phyloP scores from a whole-genome alignment of 1,140 invertebrate genomes.

The Nymphalis io region DNA sequence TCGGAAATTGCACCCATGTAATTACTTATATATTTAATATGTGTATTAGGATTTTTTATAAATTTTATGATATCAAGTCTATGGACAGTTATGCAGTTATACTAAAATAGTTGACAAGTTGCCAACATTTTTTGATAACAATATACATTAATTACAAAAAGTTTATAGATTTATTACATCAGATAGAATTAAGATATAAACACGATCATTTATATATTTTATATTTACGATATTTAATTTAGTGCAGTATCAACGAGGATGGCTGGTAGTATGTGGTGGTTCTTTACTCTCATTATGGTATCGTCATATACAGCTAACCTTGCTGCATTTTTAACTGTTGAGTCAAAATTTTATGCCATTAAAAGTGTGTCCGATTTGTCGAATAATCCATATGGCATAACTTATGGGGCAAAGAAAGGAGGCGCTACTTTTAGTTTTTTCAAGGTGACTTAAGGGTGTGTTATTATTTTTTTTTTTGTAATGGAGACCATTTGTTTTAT shows the following conservation, averaged over 20 bases:
- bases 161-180: too few species aligned
- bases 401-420: conserved; percentile 91
- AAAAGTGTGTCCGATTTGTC: conserved; percentile 92
- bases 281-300: conserved; percentile 97
- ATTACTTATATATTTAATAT: conserved; percentile 31
- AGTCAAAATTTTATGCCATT: conserved; percentile 91
- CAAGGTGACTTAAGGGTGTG: conserved; percentile 81
- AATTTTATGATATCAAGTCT: too few species aligned
- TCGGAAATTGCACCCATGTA: conserved; percentile 91
- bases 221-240: conserved; percentile 22
- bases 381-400: conserved; percentile 85
- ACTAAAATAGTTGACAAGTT: too few species aligned
- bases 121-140: too few species aligned
- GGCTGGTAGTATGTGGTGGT: conserved; percentile 94
- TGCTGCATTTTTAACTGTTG: conserved; percentile 97
- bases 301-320: conserved; percentile 98
- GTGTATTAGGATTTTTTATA: too few species aligned
- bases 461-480: neutral
- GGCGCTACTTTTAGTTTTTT: conserved; percentile 94
- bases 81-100: too few species aligned
- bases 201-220: neutral
- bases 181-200: too few species aligned
- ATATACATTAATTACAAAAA: too few species aligned
- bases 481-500: neutral
- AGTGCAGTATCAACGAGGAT: conserved; percentile 90